Conservation (phyloP, 2,797 vertebrate genomes). For the Sebastiscus albofasciatus region DNA sequence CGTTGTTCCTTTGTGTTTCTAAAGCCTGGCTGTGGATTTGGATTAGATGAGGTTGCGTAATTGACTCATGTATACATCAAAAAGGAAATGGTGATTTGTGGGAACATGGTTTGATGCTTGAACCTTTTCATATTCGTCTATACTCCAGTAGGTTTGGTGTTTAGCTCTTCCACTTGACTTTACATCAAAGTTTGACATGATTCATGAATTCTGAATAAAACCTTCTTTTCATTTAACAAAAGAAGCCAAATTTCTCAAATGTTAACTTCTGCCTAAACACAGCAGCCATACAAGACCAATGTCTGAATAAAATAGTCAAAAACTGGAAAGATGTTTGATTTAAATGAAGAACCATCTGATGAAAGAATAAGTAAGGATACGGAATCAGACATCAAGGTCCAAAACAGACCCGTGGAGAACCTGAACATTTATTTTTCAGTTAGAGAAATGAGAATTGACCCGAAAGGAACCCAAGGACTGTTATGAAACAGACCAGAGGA, state of each 20-base stretch:
- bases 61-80: conserved; percentile 8
- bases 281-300: neutral
- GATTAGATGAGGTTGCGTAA: conserved; percentile 20
- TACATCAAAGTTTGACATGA: neutral
- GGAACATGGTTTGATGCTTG: neutral
- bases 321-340: neutral
- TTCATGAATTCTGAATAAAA: neutral
- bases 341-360: neutral
- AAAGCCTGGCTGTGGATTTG: neutral
- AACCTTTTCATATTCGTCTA: neutral
- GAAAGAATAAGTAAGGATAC: neutral
- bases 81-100: neutral
- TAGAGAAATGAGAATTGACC: neutral
- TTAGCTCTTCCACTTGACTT: neutral
- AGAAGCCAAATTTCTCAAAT: neutral
- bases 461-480: too few species aligned
- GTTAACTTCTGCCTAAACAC: neutral
- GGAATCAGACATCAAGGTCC: neutral
- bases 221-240: neutral
- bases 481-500: too few species aligned
- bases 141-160: neutral
- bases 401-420: neutral
- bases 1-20: conserved; percentile 9
- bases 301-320: neutral
- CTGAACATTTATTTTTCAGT: too few species aligned